Base-by-base conservation (phyloP, 1,140 invertebrate genomes). In the Latrodectus geometricus region DNA sequence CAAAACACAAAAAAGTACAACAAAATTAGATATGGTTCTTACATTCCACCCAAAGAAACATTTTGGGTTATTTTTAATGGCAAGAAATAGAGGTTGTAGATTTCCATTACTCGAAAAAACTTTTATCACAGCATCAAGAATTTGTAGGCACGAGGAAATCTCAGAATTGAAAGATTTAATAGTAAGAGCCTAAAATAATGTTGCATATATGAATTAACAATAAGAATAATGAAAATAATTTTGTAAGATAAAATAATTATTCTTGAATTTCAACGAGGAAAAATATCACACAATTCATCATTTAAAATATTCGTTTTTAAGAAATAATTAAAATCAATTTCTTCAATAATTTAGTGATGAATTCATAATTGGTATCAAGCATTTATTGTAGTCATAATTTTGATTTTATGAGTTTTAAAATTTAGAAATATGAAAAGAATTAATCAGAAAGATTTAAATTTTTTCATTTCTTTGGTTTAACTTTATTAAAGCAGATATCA, bases 31-130 rank as follows among this genome's bases (percentile, higher is more conserved):
- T 20, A 49, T 14, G 0, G 35, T 49, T 9, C 75, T 77, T 61
- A 86, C 83, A 86, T 78, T 75, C 74, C 74, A 86, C 14, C 65
- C 83, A 52, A 86, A 86, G 56, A 86, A 86, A 8, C 65, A 86
- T 77, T 86, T 86, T 0, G 74, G 83, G 54, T 78, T 86, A 15
- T 86, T 61, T 52, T 86, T 86, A 11, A 86, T 56, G 52, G 83
- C 65, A 4, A 86, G 9, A 65, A 86, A 49, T 5, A 86, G 66
- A 3, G 83, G 50, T 56, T 86, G 56, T 12, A 86, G 48, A 21
- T 78, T 86, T 21, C 83, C 83, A 70, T 78, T 86, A 14, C n/a
- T 49, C 49, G 66, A 35, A 49, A 77, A 86, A 5, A 86, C 74
- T 72, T 86, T 86, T 8, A 86, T 65, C 15, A 78, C 75, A n/a